These are phyloP conservation scores for Drosophila birchii DNA, from an alignment of 2,888 invertebrate species.

Conservation along the genomic window DNA sequence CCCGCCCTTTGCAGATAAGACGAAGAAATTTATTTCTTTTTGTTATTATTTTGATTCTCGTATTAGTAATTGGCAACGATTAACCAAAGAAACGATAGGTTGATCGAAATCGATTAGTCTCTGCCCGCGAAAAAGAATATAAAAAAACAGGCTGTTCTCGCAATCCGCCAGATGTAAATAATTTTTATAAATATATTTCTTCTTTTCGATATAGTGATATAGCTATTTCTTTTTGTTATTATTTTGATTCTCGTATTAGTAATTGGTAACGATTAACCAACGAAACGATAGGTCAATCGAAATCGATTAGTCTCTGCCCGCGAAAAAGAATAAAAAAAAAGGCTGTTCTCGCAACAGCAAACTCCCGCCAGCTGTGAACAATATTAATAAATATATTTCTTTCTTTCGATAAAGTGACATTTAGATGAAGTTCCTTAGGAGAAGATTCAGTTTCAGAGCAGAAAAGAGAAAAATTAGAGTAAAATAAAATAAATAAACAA, in stretches of 20 bases:
- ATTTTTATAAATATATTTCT: neutral
- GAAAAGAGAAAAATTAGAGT: no score
- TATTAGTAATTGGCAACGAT: constrained; percentile 15
- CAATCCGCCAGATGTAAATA: neutral
- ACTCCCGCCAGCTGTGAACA: neutral
- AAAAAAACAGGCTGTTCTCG: neutral
- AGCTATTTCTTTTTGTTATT: constrained; percentile 11
- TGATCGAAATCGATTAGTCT: neutral
- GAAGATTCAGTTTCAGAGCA: no score
- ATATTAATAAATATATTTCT: neutral
- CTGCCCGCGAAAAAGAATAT: neutral
- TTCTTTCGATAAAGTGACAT: neutral
- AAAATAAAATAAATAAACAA: neutral
- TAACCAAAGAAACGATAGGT: neutral
- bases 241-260: constrained; percentile 21
- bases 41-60: constrained; percentile 25
- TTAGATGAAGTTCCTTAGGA: neutral
- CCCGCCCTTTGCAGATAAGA: neutral
- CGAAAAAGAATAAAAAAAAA: neutral
- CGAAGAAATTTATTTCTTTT: neutral
- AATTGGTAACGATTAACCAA: constrained; percentile 6
- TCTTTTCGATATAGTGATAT: neutral
- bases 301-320: neutral
- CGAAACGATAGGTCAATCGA: neutral
- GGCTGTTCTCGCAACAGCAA: neutral